Base-by-base conservation (phyloP, 2,797 vertebrate genomes). In the Myripristis murdjan region DNA sequence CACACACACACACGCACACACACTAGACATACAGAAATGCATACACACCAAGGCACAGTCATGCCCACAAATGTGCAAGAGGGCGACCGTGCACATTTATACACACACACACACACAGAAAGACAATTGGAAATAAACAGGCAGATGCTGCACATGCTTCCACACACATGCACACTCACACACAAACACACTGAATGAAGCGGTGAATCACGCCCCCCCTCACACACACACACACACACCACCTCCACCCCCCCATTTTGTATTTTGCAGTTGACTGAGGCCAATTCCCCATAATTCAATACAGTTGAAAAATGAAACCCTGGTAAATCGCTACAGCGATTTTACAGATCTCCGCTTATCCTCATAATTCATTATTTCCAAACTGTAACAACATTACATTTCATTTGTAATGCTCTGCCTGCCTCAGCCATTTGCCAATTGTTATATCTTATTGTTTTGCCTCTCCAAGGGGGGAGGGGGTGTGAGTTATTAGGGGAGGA, bases 211-310 rank as follows among this genome's bases (percentile, higher is more conserved):
- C 90, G 65, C 64, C 61, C 75, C 78, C 63, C 82, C 73, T 79
- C 68, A 65, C n/a, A n/a, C n/a, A n/a, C n/a, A n/a, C n/a, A n/a
- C n/a, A n/a, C n/a, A n/a, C n/a, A n/a, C n/a, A n/a, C n/a, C n/a
- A n/a, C n/a, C 64, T 58, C 73, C 78, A 63, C 82, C 73, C 79
- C 69, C 87, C 80, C 79, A 67, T 89, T 86, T 87, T 67, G 80
- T 91, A 82, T 91, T 92, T 92, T 91, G 89, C 90, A 91, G 83
- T 89, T 91, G 89, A 92, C 88, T 92, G 87, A 87, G 90, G 91
- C 87, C 86, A 90, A 90, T 91, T 90, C 84, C 57, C 83, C 82
- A 91, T 92, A 91, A 90, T 92, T 91, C 90, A 91, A 92, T 91
- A 87, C 84, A 81, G 86, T 84, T 90, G 89, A 93, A 92, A 92